Evolutionary conservation across 2,797 vertebrate genomes (phyloP).

Genomic region (Ficedula albicollis): DNA sequence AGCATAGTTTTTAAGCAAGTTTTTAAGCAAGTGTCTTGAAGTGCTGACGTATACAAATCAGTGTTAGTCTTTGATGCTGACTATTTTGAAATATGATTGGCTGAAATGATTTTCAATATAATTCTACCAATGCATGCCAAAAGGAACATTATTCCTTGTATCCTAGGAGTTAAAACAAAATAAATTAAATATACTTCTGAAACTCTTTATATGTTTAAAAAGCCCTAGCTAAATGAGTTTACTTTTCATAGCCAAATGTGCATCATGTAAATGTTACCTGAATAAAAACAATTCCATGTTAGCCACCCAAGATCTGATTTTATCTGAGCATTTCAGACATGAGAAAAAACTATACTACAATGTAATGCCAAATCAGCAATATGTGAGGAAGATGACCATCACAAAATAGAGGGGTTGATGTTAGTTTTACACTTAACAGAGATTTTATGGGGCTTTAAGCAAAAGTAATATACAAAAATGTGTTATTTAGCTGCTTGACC

Average conservation of each 20-base stretch:
- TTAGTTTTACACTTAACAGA: background rate
- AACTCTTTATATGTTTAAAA: background rate
- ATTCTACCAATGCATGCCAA: background rate
- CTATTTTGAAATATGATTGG: background rate
- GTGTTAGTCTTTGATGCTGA: background rate
- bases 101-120: background rate
- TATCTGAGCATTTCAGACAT: background rate
- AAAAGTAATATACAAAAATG: background rate
- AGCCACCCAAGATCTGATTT: background rate
- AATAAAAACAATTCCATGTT: background rate
- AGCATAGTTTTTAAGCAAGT: no score
- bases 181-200: background rate
- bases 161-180: background rate
- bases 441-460: background rate
- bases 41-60: background rate
- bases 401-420: background rate
- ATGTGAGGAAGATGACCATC: background rate
- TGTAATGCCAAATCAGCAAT: background rate
- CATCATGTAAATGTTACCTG: background rate
- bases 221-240: background rate
- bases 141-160: background rate
- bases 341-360: background rate
- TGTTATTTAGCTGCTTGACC: background rate
- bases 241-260: background rate
- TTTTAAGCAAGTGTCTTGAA: no score